These are phyloP conservation scores for Macrobrachium rosenbergii DNA, from an alignment of 1,140 invertebrate genomes.

Conservation along the genomic window DNA sequence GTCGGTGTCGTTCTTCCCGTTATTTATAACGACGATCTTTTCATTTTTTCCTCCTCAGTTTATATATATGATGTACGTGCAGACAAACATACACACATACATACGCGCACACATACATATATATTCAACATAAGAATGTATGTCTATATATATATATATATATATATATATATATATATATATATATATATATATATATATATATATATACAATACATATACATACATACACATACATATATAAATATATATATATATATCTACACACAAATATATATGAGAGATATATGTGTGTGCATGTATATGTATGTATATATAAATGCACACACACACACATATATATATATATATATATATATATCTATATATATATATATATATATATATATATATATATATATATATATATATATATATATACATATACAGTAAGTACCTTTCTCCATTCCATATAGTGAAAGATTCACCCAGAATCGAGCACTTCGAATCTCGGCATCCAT, in stretches of 20 bases:
- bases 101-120: neutral
- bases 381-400: no score
- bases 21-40: no score
- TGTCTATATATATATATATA: neutral
- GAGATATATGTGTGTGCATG: neutral
- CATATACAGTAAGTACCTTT: no score
- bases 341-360: no score
- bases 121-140: no score
- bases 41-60: neutral
- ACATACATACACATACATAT: neutral
- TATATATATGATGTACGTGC: neutral
- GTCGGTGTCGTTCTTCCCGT: no score
- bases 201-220: neutral
- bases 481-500: no score
- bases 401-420: neutral
- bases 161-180: neutral
- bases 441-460: no score
- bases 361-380: no score
- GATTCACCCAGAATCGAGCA: no score
- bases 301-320: no score
- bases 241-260: conserved; percentile 8
- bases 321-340: no score
- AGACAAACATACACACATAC: neutral
- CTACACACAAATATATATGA: neutral
- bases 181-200: neutral